Evolutionary conservation across 2,113 vertebrate genomes (phyloP).

Genomic region (Sphyrna mokarran): DNA sequence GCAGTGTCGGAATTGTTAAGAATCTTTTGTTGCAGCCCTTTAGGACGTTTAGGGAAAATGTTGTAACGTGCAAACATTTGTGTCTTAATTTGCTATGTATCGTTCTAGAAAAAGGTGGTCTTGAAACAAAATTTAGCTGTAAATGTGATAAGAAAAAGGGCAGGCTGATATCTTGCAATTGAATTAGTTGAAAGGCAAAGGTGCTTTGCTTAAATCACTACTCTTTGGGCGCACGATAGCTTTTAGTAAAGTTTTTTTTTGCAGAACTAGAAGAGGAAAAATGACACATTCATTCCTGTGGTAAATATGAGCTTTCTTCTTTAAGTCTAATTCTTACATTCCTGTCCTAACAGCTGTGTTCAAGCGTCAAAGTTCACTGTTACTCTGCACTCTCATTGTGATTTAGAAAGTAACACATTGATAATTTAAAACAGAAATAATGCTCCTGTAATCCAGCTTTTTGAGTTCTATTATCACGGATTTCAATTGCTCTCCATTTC

Average conservation of each 20-base stretch:
- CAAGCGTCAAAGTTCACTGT: neutral
- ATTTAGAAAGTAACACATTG: neutral
- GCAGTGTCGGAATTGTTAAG: neutral
- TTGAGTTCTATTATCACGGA: neutral
- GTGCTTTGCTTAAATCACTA: neutral
- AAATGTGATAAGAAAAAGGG: neutral
- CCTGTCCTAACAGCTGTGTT: neutral
- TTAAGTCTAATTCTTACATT: neutral
- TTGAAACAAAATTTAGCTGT: neutral
- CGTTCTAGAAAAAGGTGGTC: neutral
- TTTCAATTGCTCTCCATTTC: neutral
- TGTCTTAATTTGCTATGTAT: neutral
- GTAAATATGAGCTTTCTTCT: neutral
- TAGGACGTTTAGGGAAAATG: neutral
- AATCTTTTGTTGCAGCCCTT: neutral
- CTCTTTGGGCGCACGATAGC: neutral
- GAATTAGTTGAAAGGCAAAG: neutral
- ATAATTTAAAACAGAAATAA: neutral
- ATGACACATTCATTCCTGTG: neutral
- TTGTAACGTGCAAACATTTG: neutral
- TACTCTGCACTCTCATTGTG: neutral
- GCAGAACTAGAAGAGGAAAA: neutral
- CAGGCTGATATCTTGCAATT: neutral
- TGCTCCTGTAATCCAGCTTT: no score
- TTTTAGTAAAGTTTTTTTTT: slow-evolving; percentile 18